Percentiles rank a stretch among this genome's conserved stretches.
phyloP scores from a whole-genome alignment of 2,797 vertebrate genomes.

The Diglossa cyanea region DNA sequence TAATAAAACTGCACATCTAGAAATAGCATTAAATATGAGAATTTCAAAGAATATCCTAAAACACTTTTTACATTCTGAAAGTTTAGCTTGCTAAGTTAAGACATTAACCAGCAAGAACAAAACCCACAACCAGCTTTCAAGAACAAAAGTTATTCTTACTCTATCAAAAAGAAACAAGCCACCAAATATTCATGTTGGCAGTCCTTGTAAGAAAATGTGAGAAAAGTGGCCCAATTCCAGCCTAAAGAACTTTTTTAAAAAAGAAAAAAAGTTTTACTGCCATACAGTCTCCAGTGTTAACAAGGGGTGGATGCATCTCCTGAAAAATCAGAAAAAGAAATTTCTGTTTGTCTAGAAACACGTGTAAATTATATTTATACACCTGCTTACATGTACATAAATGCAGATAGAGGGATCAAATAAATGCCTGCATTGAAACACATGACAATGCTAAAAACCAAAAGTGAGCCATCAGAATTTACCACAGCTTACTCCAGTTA shows the following conservation, averaged over 20 bases:
- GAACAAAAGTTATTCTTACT: background rate
- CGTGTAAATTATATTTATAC: background rate
- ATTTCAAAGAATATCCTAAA: background rate
- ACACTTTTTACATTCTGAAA: background rate
- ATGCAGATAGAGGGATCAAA: background rate
- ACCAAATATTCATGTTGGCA: background rate
- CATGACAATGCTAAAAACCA: background rate
- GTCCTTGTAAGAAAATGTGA: background rate
- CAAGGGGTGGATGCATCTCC: background rate
- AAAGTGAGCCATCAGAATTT: background rate
- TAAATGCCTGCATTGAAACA: background rate
- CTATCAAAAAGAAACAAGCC: background rate
- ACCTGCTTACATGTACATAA: background rate
- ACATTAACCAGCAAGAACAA: background rate
- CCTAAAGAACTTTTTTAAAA: background rate
- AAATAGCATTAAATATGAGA: background rate
- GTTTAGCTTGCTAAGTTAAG: background rate
- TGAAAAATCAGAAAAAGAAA: background rate
- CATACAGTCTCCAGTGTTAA: background rate
- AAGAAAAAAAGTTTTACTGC: background rate
- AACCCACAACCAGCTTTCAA: background rate
- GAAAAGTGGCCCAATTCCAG: background rate
- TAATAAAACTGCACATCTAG: background rate
- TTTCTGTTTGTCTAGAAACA: accelerated
- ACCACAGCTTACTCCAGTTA: background rate